Evolutionary conservation across 2,113 vertebrate genomes (phyloP).

Genomic region (Spilogale gracilis): DNA sequence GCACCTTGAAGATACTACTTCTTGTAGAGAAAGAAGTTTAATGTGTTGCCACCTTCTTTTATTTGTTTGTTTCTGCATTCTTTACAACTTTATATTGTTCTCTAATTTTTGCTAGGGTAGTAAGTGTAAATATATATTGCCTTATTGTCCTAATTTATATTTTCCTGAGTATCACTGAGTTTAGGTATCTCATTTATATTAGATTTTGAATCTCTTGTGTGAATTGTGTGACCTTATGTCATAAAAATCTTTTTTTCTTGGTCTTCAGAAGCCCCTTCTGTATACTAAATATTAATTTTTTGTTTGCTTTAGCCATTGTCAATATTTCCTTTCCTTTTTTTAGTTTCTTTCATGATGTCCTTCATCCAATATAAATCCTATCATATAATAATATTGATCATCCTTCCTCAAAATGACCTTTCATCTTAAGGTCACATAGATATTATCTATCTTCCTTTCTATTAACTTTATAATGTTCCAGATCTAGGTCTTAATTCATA

Average conservation of each 20-base stretch:
- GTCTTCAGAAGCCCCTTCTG: background rate
- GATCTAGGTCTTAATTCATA: background rate
- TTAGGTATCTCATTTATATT: background rate
- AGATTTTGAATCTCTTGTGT: background rate
- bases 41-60: background rate
- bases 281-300: background rate
- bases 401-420: background rate
- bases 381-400: background rate
- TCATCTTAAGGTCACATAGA: background rate
- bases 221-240: background rate
- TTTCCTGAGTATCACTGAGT: constrained; percentile 1
- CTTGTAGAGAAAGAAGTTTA: background rate
- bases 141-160: background rate
- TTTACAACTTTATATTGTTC: background rate
- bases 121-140: background rate
- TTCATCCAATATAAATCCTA: background rate
- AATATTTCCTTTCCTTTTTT: background rate
- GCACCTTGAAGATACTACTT: background rate
- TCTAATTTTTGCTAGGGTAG: background rate
- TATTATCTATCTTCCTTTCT: background rate
- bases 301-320: background rate
- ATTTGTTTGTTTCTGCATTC: background rate
- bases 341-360: background rate
- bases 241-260: background rate
- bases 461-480: background rate